A percentile compares a stretch with the other conserved stretches of the same genome.
These are phyloP conservation scores for Chaetophractus vellerosus DNA, from an alignment of 2,797 vertebrate species.

Conservation along the genomic window DNA sequence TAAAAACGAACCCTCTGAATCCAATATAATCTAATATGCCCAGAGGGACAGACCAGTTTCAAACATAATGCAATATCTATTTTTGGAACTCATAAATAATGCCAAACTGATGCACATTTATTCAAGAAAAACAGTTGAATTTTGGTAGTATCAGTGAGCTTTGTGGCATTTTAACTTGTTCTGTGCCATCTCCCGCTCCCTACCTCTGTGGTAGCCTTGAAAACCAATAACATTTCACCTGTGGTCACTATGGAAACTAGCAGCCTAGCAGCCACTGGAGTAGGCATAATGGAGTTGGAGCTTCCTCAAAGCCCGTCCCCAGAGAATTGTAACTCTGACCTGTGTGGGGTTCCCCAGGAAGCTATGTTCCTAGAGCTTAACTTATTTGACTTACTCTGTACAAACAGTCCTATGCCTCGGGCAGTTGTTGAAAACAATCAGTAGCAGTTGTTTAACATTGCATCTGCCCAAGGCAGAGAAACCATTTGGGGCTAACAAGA, in stretches of 20 bases:
- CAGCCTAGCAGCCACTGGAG: background rate
- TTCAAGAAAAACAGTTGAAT: background rate
- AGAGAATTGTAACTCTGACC: accelerated
- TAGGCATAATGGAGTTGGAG: background rate
- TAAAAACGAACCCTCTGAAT: no score
- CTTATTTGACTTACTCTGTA: background rate
- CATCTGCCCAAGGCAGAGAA: no score
- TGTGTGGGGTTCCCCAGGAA: background rate
- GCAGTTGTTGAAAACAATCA: background rate
- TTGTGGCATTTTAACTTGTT: accelerated
- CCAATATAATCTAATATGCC: no score
- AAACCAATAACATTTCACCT: background rate
- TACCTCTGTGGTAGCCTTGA: background rate
- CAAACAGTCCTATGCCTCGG: background rate
- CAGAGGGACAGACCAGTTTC: no score
- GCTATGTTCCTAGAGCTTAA: background rate
- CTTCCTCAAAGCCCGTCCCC: background rate
- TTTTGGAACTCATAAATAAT: no score
- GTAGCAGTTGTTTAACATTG: background rate
- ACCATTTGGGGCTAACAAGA: background rate
- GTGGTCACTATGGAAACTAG: background rate
- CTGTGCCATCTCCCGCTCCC: background rate
- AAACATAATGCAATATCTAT: no score
- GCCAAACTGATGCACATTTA: no score
- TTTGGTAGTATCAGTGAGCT: background rate